Percentiles rank a stretch among this genome's conserved stretches.
phyloP scores from a whole-genome alignment of 2,113 vertebrate genomes.

The Pontoporia blainvillei region DNA sequence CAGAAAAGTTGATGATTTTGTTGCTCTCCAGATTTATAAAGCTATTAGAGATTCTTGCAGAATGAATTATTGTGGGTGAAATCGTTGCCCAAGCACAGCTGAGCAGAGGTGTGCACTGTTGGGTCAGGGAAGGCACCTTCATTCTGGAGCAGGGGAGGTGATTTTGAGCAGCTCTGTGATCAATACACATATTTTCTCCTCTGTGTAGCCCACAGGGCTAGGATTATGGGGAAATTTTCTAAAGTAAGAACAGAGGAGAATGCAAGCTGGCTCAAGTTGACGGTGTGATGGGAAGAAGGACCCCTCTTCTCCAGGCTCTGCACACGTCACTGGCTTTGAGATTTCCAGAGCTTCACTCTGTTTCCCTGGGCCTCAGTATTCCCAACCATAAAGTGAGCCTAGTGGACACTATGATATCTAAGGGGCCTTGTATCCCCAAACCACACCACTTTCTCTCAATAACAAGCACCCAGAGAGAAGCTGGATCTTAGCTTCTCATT shows the following conservation, averaged over 20 bases:
- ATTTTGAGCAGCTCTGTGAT: rapidly evolving
- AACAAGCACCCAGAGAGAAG: too few species aligned
- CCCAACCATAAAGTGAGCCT: background rate
- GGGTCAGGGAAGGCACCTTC: background rate
- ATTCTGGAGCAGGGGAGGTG: rapidly evolving
- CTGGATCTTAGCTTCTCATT: background rate
- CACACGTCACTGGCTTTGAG: rapidly evolving
- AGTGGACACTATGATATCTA: rapidly evolving
- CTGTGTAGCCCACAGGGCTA: rapidly evolving
- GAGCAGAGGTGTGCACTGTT: rapidly evolving
- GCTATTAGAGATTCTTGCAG: background rate
- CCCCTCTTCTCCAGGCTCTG: background rate
- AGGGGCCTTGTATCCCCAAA: rapidly evolving
- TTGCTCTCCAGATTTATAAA: slow-evolving; percentile 25
- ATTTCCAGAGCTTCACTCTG: rapidly evolving
- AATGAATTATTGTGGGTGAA: background rate
- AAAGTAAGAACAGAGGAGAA: background rate
- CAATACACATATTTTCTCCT: rapidly evolving
- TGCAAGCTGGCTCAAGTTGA: rapidly evolving
- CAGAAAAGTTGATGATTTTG: slow-evolving; percentile 26
- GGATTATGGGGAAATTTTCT: background rate
- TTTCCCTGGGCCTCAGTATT: background rate
- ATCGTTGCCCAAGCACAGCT: background rate
- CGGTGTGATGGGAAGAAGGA: rapidly evolving
- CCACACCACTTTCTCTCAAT: background rate